Percentiles rank a stretch among this genome's conserved stretches.
Evolutionary conservation across 2,888 invertebrate genomes (phyloP).

Genomic region (Linnaemya tessellans): DNA sequence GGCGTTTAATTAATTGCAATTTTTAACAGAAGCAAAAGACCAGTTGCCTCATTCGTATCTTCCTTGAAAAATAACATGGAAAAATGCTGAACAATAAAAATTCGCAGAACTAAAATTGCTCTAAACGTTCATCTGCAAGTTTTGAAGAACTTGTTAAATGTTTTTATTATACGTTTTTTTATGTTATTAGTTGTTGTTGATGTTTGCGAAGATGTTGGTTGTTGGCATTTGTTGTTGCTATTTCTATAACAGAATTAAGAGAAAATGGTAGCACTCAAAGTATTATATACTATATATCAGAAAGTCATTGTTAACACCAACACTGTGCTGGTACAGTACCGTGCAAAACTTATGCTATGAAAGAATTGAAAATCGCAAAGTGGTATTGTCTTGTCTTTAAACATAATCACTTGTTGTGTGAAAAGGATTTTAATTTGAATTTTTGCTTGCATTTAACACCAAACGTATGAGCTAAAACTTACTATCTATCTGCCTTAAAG

Average conservation of each 20-base stretch:
- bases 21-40: constrained; percentile 69
- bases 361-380: not conserved
- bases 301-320: constrained; percentile 30
- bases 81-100: constrained; percentile 6
- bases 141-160: constrained; percentile 11
- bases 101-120: constrained; percentile 21
- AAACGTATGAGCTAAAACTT: too few species aligned
- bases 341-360: not conserved
- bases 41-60: constrained; percentile 34
- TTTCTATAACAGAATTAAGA: constrained; percentile 53
- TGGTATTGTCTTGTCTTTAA: too few species aligned
- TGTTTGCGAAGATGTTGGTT: constrained; percentile 32
- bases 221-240: constrained; percentile 31
- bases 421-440: too few species aligned
- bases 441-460: too few species aligned
- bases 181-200: constrained; percentile 23
- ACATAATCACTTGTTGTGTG: too few species aligned
- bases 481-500: too few species aligned
- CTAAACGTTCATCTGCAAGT: constrained; percentile 17
- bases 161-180: constrained; percentile 8
- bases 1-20: constrained; percentile 75
- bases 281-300: constrained; percentile 10
- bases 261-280: constrained; percentile 58
- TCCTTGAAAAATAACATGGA: constrained; percentile 3
- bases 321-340: not conserved